Evolutionary conservation across 2,113 vertebrate species (phyloP).

Genomic region (Gobiocypris rarus): DNA sequence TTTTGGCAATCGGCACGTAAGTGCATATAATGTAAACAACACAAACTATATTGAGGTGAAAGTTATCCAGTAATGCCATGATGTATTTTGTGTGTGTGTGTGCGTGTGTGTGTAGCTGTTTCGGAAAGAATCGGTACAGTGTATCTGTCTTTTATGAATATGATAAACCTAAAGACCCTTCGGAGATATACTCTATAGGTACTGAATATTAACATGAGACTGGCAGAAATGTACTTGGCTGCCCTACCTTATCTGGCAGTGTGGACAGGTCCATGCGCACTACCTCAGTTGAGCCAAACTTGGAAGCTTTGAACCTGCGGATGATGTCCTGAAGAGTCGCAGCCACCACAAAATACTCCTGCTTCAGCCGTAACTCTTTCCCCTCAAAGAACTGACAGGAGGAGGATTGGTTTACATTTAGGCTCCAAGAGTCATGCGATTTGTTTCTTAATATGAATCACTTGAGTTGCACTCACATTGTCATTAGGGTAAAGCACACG

Average conservation of each 20-base stretch:
- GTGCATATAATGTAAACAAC: no score
- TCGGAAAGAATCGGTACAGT: no score
- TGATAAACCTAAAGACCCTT: no score
- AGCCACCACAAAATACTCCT: conserved; percentile 93
- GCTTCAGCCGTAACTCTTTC: conserved; percentile 91
- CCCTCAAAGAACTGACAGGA: conserved; percentile 88
- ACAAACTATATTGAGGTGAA: no score
- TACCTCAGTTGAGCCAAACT: conserved; percentile 87
- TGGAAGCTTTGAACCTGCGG: conserved; percentile 91
- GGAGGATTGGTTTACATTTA: neutral
- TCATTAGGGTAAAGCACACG: conserved; percentile 92
- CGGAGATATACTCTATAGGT: no score
- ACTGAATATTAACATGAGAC: no score
- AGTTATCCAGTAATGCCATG: no score
- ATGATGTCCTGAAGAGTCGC: conserved; percentile 93
- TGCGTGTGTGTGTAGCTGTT: no score
- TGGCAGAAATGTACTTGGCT: no score
- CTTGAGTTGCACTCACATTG: conserved; percentile 78
- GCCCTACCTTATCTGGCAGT: conserved; percentile 87
- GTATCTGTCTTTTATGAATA: no score
- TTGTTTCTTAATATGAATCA: neutral
- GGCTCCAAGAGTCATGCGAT: neutral
- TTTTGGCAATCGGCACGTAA: no score
- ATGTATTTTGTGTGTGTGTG: no score
- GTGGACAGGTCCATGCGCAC: conserved; percentile 85